phyloP scores from a whole-genome alignment of 1,140 invertebrate genomes.

The Copidosoma floridanum region DNA sequence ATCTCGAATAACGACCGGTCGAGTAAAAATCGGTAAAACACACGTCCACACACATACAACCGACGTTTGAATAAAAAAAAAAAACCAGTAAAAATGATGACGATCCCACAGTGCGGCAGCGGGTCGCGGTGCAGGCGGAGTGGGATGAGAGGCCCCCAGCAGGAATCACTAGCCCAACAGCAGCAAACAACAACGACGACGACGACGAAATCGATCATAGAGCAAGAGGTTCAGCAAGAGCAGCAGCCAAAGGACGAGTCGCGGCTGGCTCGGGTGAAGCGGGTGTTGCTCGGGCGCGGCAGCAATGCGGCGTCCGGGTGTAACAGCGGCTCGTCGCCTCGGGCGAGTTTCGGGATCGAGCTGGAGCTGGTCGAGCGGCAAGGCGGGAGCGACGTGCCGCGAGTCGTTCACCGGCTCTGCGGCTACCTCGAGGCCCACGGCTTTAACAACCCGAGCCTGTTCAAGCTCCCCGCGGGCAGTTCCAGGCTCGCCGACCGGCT shows the following conservation, averaged over 20 bases:
- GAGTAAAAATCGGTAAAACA: too few species aligned
- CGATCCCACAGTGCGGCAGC: slow-evolving; percentile 55
- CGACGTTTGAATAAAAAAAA: too few species aligned
- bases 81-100: too few species aligned
- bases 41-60: too few species aligned
- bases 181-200: slow-evolving; percentile 41
- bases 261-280: slow-evolving; percentile 51
- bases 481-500: slow-evolving; percentile 41
- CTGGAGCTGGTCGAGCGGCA: slow-evolving; percentile 47
- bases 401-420: slow-evolving; percentile 53
- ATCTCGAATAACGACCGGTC: too few species aligned
- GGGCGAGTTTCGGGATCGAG: slow-evolving; percentile 41
- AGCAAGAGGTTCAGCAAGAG: slow-evolving; percentile 28
- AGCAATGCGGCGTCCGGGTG: slow-evolving; percentile 37
- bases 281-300: slow-evolving; percentile 42
- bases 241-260: slow-evolving; percentile 46
- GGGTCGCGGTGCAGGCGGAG: slow-evolving; percentile 55
- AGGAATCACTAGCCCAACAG: slow-evolving; percentile 49
- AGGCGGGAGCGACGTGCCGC: slow-evolving; percentile 51
- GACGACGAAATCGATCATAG: slow-evolving; percentile 33
- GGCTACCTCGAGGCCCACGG: slow-evolving; percentile 53
- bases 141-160: slow-evolving; percentile 56
- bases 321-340: slow-evolving; percentile 32
- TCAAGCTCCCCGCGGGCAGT: slow-evolving; percentile 40
- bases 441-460: slow-evolving; percentile 50